Base-by-base conservation (phyloP, 2,113 vertebrate species). In the Xenopus laevis region DNA sequence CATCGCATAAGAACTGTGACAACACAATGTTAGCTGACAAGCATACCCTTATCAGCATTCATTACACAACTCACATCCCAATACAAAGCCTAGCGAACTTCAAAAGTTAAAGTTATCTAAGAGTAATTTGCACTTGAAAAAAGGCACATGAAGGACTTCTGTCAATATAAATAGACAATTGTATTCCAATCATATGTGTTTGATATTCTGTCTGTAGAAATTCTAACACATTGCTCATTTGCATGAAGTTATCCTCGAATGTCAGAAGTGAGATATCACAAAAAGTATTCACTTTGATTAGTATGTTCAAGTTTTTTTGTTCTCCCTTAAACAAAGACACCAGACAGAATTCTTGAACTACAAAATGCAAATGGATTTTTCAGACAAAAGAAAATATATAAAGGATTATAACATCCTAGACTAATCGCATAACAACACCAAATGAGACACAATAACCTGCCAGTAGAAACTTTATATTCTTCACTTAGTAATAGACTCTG, bases 71-170 rank as follows among this genome's bases (percentile, higher is more conserved):
- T 13, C 67, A 44, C 30, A 84, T 81, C 57, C 58, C 60, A 68
- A 68, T 50, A 57, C 82, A 86, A 86, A 79, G 71, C 58, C 78
- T 81, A 66, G 71, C 68, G 70, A 68, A 81, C 84, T 86, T 90
- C 88, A 87, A 86, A 77, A 88, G 82, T 77, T 27, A 72, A 72
- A 81, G 58, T 83, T 84, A 85, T 86, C 79, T 81, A 81, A 86
- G 81, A 79, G 79, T 87, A 81, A 88, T 91, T 89, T 90, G 82
- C 86, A 87, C 86, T 90, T 89, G 80, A 91, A 82, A 89, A 62
- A 74, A 86, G 64, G 61, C 78, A 81, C 74, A 79, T 85, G 84
- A 89, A 89, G 87, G 77, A 79, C 75, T 88, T 84, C 74, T 80
- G 83, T 89, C 82, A 87, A 85, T 85, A 85, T 64, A 79, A 78